Base-by-base conservation (phyloP, 2,797 vertebrate species). In the Sebastes minor region DNA sequence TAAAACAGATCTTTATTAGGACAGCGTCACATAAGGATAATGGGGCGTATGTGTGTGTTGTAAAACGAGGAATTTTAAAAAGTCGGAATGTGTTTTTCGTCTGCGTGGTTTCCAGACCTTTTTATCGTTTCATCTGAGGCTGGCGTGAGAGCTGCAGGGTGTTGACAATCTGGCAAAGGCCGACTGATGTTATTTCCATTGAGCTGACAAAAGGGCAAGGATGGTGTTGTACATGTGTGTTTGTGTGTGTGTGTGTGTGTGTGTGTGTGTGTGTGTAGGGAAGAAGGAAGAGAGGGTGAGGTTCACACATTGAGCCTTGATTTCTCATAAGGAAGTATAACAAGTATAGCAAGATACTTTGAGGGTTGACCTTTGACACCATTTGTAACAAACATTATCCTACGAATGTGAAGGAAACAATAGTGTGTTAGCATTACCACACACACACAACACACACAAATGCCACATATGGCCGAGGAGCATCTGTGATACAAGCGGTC, bases 141-240 rank as follows among this genome's bases (percentile, higher is more conserved):
- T 86, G 52, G 68, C 87, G 81, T 91, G 91, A 85, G 57, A 90
- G 6, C 69, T 56, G 65, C 74, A 85, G 89, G 89, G 88, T 87
- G 91, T 89, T 74, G 68, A 90, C 90, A 84, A 77, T 88, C 82
- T 91, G 90, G 90, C 81, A 90, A 64, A 69, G 56, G 16, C 75
- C 7, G 33, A 72, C 60, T 63, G 55, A 75, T 83, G 88, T 90
- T 83, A 82, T 88, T 92, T 87, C 81, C 78, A 88, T 22, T 30
- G 18, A 66, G 13, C 0, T 76, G 81, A 88, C 85, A 85, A 82
- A 89, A 6, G 83, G 76, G 56, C 49, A 62, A 67, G 60, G 66
- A 81, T 73, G 25, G 20, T 35, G 46, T 52, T 35, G 7, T 33
- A 12, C 60, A 2, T 55, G 5, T 61, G 25, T 53, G 38, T 73